Conservation (phyloP, 1,140 invertebrate species). For the Drosophila pandora region DNA sequence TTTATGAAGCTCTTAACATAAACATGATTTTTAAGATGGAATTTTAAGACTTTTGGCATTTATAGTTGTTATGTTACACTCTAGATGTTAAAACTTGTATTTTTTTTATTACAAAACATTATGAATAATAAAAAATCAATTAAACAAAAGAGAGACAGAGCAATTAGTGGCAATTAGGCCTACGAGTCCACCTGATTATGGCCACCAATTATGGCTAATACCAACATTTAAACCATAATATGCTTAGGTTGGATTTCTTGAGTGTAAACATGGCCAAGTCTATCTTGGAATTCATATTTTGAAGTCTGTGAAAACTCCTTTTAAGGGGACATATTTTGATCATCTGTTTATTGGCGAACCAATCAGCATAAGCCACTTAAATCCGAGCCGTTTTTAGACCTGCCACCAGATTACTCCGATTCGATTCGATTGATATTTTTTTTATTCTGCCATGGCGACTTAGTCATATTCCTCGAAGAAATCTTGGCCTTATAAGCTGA, state of each 20-base stretch:
- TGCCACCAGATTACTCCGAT: conserved; percentile 37
- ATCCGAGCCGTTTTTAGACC: conserved; percentile 23
- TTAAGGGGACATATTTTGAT: conserved; percentile 33
- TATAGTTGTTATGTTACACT: neutral
- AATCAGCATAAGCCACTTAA: conserved; percentile 38
- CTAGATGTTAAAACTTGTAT: too few relatives aligned
- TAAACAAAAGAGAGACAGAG: neutral
- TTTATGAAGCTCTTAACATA: too few relatives aligned
- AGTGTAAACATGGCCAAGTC: neutral
- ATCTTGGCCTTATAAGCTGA: conserved; percentile 32
- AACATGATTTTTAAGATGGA: neutral
- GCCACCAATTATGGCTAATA: neutral
- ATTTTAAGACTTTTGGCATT: neutral
- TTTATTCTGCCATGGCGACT: neutral
- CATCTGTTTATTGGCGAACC: conserved; percentile 38
- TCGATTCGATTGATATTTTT: conserved; percentile 3
- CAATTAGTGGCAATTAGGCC: neutral
- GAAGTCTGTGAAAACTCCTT: conserved; percentile 21
- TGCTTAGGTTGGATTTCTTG: neutral
- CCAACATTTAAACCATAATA: neutral
- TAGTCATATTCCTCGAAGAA: conserved; percentile 14
- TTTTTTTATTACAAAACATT: too few relatives aligned
- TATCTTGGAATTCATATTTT: conserved; percentile 19
- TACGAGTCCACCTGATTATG: neutral
- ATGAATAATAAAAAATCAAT: too few relatives aligned